A percentile compares a stretch with the other conserved stretches of the same genome.
Evolutionary conservation across 2,797 vertebrate genomes (phyloP).

Genomic region (Mus spretus): DNA sequence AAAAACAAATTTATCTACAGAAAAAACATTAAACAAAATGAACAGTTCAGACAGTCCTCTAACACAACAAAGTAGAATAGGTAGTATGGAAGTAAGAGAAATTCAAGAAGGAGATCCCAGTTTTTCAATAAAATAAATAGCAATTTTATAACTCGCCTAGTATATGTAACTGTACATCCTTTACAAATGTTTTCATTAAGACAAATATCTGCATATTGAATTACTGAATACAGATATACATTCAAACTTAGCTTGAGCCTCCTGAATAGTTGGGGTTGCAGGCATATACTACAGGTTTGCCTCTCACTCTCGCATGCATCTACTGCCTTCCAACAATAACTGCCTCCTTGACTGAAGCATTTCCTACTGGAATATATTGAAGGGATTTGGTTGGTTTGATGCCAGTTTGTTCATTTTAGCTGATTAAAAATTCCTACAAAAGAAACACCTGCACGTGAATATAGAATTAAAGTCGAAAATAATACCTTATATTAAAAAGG

Average conservation of each 20-base stretch:
- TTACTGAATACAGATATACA: background rate
- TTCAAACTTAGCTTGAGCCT: background rate
- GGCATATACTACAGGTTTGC: background rate
- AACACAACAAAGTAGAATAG: background rate
- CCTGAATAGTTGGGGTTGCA: background rate
- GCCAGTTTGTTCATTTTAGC: background rate
- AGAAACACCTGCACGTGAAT: background rate
- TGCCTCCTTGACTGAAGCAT: background rate
- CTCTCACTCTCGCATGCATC: background rate
- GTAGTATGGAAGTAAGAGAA: constrained; percentile 6
- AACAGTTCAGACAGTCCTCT: constrained; percentile 2
- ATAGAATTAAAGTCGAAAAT: background rate
- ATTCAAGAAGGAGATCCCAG: constrained; percentile 9
- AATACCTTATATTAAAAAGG: background rate
- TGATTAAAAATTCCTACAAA: background rate
- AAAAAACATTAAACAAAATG: constrained; percentile 34
- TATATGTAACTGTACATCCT: constrained; percentile 6
- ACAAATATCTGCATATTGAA: background rate
- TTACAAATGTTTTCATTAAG: constrained; percentile 18
- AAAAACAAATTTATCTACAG: constrained; percentile 4
- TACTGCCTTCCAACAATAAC: background rate
- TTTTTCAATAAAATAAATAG: constrained; percentile 41
- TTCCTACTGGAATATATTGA: constrained; percentile 22
- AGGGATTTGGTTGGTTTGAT: background rate
- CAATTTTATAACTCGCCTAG: constrained; percentile 9